These are phyloP conservation scores for Mormoops blainvillei DNA, from an alignment of 2,113 vertebrate species.

Conservation along the genomic window DNA sequence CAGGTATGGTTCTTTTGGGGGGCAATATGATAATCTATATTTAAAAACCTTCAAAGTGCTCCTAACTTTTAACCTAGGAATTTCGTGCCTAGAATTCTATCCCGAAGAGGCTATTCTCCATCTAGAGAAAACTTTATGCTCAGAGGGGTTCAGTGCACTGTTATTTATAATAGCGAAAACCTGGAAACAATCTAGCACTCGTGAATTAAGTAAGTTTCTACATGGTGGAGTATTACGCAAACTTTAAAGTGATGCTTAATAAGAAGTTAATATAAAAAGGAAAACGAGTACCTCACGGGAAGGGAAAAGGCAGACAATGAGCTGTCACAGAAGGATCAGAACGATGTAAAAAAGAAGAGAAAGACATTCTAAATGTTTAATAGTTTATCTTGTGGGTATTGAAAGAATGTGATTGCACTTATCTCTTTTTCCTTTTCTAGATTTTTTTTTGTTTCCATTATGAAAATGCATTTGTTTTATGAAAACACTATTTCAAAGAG, in stretches of 20 bases:
- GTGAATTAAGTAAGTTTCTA: neutral
- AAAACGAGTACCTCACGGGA: neutral
- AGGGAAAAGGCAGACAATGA: neutral
- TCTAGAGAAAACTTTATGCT: neutral
- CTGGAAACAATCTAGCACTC: neutral
- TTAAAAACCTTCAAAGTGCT: neutral
- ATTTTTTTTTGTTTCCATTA: neutral
- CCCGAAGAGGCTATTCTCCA: neutral
- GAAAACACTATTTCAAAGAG: neutral
- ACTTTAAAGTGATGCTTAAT: neutral
- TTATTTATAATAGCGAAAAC: neutral
- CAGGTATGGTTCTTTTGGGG: accelerated
- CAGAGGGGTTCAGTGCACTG: neutral
- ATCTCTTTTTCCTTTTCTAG: neutral
- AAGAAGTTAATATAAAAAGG: neutral
- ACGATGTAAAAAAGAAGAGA: neutral
- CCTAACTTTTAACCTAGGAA: neutral
- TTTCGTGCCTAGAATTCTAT: neutral
- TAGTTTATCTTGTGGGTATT: neutral
- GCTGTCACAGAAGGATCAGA: neutral
- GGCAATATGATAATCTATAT: accelerated
- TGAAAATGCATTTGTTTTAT: neutral
- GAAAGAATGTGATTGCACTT: neutral
- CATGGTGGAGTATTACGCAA: neutral
- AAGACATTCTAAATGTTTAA: neutral